Base-by-base conservation (phyloP, 2,113 vertebrate species). In the Notothenia coriiceps region DNA sequence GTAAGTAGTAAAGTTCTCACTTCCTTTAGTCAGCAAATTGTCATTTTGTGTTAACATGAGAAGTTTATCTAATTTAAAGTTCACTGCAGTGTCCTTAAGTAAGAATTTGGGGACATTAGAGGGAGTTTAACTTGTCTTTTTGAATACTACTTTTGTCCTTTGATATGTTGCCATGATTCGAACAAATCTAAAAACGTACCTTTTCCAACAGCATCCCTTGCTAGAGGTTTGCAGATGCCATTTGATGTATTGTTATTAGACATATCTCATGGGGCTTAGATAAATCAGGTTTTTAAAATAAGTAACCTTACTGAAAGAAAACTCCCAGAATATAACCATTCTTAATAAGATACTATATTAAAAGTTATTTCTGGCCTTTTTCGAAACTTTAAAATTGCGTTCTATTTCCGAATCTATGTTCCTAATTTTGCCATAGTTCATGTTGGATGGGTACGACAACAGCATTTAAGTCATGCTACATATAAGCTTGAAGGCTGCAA, bases 401-500 rank as follows among this genome's bases (percentile, higher is more conserved):
- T 57, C 10, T 0, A 59, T 49, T 46, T 52, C 15, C n/a, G 35
- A 43, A 46, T 62, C 10, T 50, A 46, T 11, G 11, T 49, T 69
- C 13, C 6, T 59, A 5, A 72, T 59, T 4, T 55, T 74, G 75
- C 46, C 9, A 63, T 67, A 5, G 20, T 74, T n/a, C 60, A 63
- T 74, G 1, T 46, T 8, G 12, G 17, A 46, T 35, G 9, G 17
- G 25, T 20, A 52, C 0, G 0, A 60, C n/a, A 55, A n/a, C 54
- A 20, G 52, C 10, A 50, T 67, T 70, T 57, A 22, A 35, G 2
- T 22, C 10, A 40, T 20, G 73, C 70, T 83, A 80, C 77, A 80
- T 78, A 10, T 66, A 44, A 60, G 61, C 18, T 6, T 74, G 52
- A 57, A 11, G 44, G 59, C n/a, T 79, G 52, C n/a, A 0, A 49